Conservation (phyloP, 2,113 vertebrate species). For the Columba livia region DNA sequence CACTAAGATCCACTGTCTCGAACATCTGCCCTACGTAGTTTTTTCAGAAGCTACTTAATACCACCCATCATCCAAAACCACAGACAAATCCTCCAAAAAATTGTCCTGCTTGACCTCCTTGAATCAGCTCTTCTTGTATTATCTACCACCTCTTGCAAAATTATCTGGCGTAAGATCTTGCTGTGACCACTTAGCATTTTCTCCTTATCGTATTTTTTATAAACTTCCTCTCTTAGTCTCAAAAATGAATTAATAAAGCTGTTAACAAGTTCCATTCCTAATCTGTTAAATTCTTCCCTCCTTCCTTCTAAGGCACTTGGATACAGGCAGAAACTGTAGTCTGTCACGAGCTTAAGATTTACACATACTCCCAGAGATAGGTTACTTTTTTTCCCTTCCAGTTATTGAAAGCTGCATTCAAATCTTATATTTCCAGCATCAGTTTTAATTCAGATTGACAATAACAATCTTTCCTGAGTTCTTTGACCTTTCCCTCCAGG, state of each 20-base stretch:
- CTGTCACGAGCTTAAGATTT: background rate
- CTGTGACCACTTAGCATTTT: background rate
- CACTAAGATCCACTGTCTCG: background rate
- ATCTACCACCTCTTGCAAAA: background rate
- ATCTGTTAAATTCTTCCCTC: background rate
- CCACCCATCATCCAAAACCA: background rate
- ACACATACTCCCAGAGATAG: background rate
- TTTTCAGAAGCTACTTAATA: background rate
- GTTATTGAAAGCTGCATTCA: background rate
- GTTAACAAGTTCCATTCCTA: background rate
- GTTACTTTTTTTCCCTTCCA: background rate
- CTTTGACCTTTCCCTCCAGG: conserved; percentile 12
- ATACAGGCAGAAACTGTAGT: background rate
- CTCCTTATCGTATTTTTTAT: background rate
- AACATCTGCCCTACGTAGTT: background rate
- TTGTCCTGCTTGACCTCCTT: background rate
- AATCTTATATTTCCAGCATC: background rate
- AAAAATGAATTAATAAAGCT: background rate
- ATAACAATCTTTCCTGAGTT: conserved; percentile 47
- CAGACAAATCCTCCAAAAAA: background rate
- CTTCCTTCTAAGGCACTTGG: background rate
- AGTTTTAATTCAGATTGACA: conserved; percentile 23
- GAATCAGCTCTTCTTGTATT: background rate
- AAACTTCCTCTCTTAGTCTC: background rate
- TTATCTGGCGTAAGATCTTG: background rate